Evolutionary conservation across 2,797 vertebrate genomes (phyloP).

Genomic region (Myotis myotis): DNA sequence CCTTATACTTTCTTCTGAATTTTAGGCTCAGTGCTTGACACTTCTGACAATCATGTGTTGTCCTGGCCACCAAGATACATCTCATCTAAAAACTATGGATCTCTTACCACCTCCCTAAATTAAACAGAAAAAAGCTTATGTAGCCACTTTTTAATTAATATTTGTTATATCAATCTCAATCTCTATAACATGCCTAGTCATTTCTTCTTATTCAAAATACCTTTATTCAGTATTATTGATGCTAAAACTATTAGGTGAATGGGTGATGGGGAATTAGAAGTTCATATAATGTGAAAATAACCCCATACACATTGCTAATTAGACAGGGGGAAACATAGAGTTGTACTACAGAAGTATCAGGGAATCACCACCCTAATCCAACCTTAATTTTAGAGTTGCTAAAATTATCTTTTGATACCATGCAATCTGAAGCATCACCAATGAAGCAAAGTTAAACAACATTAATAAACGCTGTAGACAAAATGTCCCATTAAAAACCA

Average conservation of each 20-base stretch:
- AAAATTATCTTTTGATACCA: background rate
- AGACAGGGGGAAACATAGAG: background rate
- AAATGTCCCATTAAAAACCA: background rate
- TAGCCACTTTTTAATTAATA: background rate
- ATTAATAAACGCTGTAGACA: background rate
- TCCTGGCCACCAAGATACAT: background rate
- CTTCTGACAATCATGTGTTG: background rate
- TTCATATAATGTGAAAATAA: background rate
- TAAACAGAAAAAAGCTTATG: background rate
- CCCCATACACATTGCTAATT: background rate
- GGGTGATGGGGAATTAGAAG: background rate
- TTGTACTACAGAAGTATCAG: background rate
- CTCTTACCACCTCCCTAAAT: background rate
- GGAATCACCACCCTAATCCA: background rate
- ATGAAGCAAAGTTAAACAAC: background rate
- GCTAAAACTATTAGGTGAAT: background rate
- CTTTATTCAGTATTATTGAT: background rate
- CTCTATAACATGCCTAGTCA: background rate
- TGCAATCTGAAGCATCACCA: background rate
- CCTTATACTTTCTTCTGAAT: background rate
- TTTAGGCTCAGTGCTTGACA: background rate
- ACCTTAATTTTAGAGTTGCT: background rate
- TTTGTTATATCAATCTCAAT: background rate
- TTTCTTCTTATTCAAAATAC: background rate
- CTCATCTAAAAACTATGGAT: background rate